Evolutionary conservation across 2,888 invertebrate species (phyloP).

Genomic region (Netelia melanura): DNA sequence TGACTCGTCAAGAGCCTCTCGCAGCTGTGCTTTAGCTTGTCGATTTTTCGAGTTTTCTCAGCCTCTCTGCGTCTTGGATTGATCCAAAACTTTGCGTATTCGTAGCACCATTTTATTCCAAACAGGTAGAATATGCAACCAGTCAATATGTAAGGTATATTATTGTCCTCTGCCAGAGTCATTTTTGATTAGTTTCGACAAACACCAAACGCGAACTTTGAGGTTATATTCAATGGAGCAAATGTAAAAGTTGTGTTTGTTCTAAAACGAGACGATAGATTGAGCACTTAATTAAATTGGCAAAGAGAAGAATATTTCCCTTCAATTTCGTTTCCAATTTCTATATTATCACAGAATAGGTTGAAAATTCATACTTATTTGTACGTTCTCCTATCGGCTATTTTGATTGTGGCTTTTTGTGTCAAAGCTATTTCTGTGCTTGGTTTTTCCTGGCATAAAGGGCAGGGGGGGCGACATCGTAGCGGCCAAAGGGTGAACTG

Average conservation of each 20-base stretch:
- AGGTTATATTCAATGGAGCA: conserved; percentile 19
- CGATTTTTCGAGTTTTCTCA: conserved; percentile 66
- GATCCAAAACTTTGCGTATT: conserved; percentile 80
- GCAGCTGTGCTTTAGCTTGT: conserved; percentile 72
- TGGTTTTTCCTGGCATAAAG: no score
- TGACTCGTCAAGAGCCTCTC: conserved; percentile 74
- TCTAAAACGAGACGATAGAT: no score
- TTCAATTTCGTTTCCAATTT: neutral
- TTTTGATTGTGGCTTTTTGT: no score
- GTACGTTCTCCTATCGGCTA: no score
- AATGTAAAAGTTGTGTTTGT: no score
- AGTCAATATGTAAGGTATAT: conserved; percentile 77
- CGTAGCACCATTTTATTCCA: conserved; percentile 81
- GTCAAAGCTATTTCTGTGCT: no score
- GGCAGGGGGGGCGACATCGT: no score
- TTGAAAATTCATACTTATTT: no score
- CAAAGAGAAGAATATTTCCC: neutral
- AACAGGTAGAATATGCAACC: conserved; percentile 80
- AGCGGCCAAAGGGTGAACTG: no score
- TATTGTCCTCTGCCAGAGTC: conserved; percentile 67
- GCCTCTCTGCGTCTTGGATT: conserved; percentile 70
- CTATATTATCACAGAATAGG: conserved; percentile 12
- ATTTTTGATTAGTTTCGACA: neutral
- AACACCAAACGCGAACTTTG: neutral
- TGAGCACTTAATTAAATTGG: neutral